Evolutionary conservation across 2,888 invertebrate genomes (phyloP).

Genomic region (Sialis lutaria): DNA sequence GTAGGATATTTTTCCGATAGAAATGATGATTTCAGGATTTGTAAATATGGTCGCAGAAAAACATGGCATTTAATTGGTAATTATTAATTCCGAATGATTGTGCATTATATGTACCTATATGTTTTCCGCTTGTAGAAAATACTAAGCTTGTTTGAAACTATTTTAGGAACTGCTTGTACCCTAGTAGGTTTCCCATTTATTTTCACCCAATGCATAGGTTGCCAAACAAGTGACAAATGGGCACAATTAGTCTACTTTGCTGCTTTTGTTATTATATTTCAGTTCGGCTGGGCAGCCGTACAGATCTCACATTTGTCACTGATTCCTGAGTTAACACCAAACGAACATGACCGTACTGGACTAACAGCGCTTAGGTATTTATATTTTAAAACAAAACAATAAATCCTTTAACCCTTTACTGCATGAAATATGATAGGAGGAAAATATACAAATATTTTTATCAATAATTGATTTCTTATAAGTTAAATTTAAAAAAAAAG

Average conservation of each 20-base stretch:
- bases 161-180: conserved; percentile 56
- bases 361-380: conserved; percentile 56
- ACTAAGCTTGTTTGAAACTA: too few relatives aligned
- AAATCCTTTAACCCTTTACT: neutral
- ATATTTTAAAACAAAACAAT: neutral
- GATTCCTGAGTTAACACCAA: conserved; percentile 64
- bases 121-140: too few relatives aligned
- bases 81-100: conserved; percentile 12
- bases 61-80: conserved; percentile 80
- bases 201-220: conserved; percentile 59
- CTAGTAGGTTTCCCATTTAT: conserved; percentile 71
- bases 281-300: conserved; percentile 85
- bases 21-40: conserved; percentile 43
- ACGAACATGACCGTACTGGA: conserved; percentile 55
- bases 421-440: neutral
- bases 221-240: conserved; percentile 41
- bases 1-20: conserved; percentile 73
- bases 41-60: conserved; percentile 65
- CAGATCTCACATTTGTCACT: conserved; percentile 84
- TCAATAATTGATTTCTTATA: neutral
- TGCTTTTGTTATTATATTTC: conserved; percentile 65
- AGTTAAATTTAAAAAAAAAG: too few relatives aligned
- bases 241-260: conserved; percentile 60
- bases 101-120: neutral
- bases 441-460: neutral